A percentile compares a stretch with the other conserved stretches of the same genome.
These are phyloP conservation scores for Chloebia gouldiae DNA, from an alignment of 2,113 vertebrate species.

Conservation along the genomic window DNA sequence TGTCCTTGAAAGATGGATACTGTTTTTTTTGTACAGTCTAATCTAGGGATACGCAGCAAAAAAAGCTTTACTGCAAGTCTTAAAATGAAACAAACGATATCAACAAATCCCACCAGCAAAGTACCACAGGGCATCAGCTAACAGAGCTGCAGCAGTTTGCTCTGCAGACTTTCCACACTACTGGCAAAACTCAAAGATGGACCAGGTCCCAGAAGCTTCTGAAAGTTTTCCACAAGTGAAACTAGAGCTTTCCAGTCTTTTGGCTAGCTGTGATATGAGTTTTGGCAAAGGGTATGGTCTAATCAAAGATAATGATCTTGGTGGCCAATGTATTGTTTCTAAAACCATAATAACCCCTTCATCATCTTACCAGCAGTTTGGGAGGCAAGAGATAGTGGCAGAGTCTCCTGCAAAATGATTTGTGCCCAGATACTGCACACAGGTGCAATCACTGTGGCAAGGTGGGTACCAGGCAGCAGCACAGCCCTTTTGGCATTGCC, in stretches of 20 bases:
- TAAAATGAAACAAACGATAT: not conserved
- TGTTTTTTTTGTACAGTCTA: not conserved
- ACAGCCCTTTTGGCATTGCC: not conserved
- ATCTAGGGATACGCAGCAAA: not conserved
- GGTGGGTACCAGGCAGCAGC: not conserved
- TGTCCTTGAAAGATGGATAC: not conserved
- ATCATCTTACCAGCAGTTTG: not conserved
- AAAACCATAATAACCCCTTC: not conserved
- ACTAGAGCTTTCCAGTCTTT: not conserved
- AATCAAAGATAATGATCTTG: not conserved
- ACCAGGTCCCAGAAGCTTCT: not conserved
- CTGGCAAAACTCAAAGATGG: not conserved
- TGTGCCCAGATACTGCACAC: not conserved
- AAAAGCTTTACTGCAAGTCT: not conserved
- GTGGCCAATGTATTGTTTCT: not conserved
- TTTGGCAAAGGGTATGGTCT: not conserved
- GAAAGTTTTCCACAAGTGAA: not conserved
- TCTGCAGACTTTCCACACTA: not conserved
- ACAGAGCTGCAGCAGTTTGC: not conserved
- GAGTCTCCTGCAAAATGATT: not conserved
- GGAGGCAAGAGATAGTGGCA: not conserved
- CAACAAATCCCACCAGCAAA: not conserved
- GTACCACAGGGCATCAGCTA: not conserved
- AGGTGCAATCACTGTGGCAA: rapidly evolving
- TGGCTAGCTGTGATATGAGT: not conserved